These are phyloP conservation scores for Pantherophis vulpinus DNA, from an alignment of 2,797 vertebrate genomes.

Conservation along the genomic window DNA sequence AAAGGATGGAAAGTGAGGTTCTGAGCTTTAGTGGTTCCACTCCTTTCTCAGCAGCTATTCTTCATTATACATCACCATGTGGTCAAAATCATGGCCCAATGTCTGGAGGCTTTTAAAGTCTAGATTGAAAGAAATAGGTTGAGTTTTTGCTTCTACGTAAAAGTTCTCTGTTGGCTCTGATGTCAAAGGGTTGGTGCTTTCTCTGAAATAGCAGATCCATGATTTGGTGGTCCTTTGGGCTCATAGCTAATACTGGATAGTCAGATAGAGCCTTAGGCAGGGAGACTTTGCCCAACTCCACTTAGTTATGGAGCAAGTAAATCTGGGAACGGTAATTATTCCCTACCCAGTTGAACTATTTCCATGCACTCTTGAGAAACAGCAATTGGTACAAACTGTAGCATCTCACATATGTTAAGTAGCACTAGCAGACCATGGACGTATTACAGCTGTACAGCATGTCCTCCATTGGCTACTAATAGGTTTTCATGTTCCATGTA, in stretches of 20 bases:
- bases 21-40: neutral
- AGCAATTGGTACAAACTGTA: neutral
- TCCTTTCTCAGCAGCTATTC: neutral
- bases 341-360: neutral
- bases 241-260: neutral
- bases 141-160: neutral
- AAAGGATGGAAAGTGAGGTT: neutral
- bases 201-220: neutral
- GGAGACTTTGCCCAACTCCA: neutral
- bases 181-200: neutral
- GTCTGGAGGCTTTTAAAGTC: neutral
- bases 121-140: neutral
- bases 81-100: neutral
- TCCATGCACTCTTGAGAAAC: neutral
- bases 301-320: neutral
- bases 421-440: neutral
- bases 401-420: neutral
- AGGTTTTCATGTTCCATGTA: neutral
- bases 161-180: neutral
- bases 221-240: neutral
- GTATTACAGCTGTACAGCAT: neutral
- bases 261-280: neutral
- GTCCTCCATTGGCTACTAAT: neutral
- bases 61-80: neutral
- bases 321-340: neutral